Base-by-base conservation (phyloP, 2,113 vertebrate genomes). In the Saguinus midas region DNA sequence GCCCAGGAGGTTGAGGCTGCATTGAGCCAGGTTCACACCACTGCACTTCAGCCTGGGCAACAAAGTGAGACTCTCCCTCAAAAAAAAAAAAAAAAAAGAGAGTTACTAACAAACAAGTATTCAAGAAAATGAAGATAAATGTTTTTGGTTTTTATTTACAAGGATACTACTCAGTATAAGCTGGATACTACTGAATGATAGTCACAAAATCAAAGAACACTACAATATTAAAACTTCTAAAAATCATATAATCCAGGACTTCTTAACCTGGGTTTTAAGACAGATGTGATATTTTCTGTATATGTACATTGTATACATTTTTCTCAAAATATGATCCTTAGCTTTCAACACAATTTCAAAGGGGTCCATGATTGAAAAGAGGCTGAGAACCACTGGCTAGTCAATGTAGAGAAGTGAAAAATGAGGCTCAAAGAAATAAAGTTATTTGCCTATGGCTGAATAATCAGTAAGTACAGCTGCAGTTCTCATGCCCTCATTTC, bases 281-380 rank as follows among this genome's bases (percentile, higher is more conserved):
- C 21, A 87, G 32, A 82, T 35, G 37, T 79, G 52, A 84, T 37
- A 68, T 50, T 79, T 50, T 82, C 18, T 89, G 21, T 95, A 2
- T 57, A 4, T 57, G 35, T 78, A 61, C 6, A 57, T 43, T 73
- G 87, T 32, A 89, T 45, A 82, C 2, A n/a, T 48, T 96, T 48
- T 79, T 43, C 68, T 52, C 35, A 52, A 88, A 94, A 55, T 58
- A 68, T 89, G 32, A 91, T 32, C 9, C 79, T 82, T 52, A 29
- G 43, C 32, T 92, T 89, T 72, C 16, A 72, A 64, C 40, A 81
- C 14, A 81, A 95, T 75, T 85, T 95, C 79, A 94, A 58, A 97
- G 14, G 29, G 27, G 72, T 11, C 14, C 4, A 58, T 43, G 37
- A 81, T 3, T 89, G 48, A 89, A 95, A 95, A 94, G 37, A 87